phyloP scores from a whole-genome alignment of 2,888 invertebrate species.

The Lamproptera curius region DNA sequence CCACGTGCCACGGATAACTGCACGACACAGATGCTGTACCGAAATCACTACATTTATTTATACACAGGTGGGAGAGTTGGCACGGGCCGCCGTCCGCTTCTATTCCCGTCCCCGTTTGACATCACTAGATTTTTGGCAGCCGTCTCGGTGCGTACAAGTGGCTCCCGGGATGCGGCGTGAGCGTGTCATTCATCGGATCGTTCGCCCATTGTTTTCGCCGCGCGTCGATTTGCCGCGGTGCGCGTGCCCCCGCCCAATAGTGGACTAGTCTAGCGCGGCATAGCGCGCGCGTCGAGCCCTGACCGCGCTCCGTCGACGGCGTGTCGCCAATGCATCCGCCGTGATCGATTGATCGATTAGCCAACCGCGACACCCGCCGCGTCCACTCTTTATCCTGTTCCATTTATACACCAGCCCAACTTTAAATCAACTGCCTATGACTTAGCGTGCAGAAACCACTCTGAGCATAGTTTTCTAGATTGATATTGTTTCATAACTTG shows the following conservation, averaged over 20 bases:
- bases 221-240: constrained; percentile 62
- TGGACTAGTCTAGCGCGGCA: constrained; percentile 48
- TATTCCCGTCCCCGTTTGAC: constrained; percentile 68
- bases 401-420: constrained; percentile 40
- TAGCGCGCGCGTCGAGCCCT: constrained; percentile 48
- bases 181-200: constrained; percentile 74
- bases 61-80: constrained; percentile 57
- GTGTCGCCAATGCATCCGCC: constrained; percentile 68
- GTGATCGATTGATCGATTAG: constrained; percentile 68
- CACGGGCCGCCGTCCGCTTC: constrained; percentile 58
- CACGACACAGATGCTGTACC: constrained; percentile 28
- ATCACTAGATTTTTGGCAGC: constrained; percentile 69
- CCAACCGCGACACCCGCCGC: constrained; percentile 22
- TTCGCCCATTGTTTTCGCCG: constrained; percentile 69
- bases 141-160: constrained; percentile 63
- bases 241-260: constrained; percentile 59
- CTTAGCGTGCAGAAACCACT: no score
- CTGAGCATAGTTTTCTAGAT: no score
- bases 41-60: constrained; percentile 26
- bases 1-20: constrained; percentile 55
- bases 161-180: constrained; percentile 49
- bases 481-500: no score
- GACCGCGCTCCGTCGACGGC: constrained; percentile 48
- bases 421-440: no score
- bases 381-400: constrained; percentile 42